A percentile compares a stretch with the other conserved stretches of the same genome.
phyloP scores from a whole-genome alignment of 2,888 invertebrate genomes.

The Poecilus cupreus region DNA sequence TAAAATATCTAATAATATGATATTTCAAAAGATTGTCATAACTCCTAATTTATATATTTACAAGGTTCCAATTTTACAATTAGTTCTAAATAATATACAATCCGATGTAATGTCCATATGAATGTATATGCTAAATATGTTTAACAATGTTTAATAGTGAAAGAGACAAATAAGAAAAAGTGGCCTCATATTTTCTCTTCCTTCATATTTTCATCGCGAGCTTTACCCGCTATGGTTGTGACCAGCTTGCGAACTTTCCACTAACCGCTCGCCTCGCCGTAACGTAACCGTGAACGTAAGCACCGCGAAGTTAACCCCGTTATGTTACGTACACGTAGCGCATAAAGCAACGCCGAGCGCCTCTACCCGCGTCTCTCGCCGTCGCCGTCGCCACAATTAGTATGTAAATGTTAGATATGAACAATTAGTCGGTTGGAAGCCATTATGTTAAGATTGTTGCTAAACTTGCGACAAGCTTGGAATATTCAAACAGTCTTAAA shows the following conservation, averaged over 20 bases:
- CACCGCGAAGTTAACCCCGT: not conserved
- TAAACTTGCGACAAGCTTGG: slow-evolving; percentile 72
- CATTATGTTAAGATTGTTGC: slow-evolving; percentile 69
- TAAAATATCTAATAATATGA: no score
- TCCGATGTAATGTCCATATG: no score
- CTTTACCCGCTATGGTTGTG: not conserved
- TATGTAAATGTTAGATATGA: slow-evolving; percentile 72
- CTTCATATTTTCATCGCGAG: no score
- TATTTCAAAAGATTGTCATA: no score
- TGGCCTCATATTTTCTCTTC: no score
- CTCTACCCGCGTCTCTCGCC: slow-evolving; percentile 43
- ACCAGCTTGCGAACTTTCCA: not conserved
- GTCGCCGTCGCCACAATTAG: slow-evolving; percentile 69
- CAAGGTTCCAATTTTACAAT: no score
- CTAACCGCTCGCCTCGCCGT: not conserved
- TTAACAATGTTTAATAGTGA: no score
- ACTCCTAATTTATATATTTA: no score
- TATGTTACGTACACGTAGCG: not conserved
- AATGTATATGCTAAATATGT: no score
- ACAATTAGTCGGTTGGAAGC: slow-evolving; percentile 71
- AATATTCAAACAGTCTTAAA: slow-evolving; percentile 72
- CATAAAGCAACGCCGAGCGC: slow-evolving; percentile 37
- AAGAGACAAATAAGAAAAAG: no score
- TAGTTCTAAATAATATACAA: no score
- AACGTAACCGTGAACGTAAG: not conserved